Percentiles rank a stretch among this genome's conserved stretches.
Evolutionary conservation across 2,113 vertebrate genomes (phyloP).

Genomic region (Eupsittula cactorum): DNA sequence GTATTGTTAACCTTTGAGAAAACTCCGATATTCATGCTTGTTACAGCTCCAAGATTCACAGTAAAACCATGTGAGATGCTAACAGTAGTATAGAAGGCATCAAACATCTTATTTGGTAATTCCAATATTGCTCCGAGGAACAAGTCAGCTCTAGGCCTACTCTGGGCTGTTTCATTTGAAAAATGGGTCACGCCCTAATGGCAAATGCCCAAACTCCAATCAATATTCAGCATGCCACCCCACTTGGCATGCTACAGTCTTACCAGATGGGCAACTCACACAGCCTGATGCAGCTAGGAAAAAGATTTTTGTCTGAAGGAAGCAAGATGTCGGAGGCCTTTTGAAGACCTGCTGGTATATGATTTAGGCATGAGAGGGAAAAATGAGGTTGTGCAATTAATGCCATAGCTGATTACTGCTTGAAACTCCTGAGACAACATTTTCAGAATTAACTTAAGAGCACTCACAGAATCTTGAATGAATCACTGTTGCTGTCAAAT

Average conservation of each 20-base stretch:
- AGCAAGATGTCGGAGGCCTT: not conserved
- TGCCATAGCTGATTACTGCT: not conserved
- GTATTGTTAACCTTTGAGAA: not conserved
- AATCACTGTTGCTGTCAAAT: not conserved
- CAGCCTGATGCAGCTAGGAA: not conserved
- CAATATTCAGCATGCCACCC: accelerated
- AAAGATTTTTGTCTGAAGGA: not conserved
- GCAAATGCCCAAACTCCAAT: not conserved
- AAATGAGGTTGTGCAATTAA: not conserved
- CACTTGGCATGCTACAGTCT: not conserved
- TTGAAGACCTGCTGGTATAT: not conserved
- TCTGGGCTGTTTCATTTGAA: not conserved
- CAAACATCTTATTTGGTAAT: not conserved
- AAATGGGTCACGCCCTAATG: not conserved
- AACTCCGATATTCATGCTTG: not conserved
- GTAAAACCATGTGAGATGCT: not conserved
- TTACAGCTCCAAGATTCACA: not conserved
- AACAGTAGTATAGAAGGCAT: not conserved
- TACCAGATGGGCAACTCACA: not conserved
- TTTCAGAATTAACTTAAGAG: not conserved
- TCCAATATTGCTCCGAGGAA: not conserved
- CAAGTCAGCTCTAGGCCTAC: not conserved
- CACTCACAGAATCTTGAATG: not conserved
- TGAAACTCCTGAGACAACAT: not conserved
- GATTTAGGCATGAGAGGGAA: not conserved